phyloP scores from a whole-genome alignment of 2,888 invertebrate genomes.

The Bugulina stolonifera region DNA sequence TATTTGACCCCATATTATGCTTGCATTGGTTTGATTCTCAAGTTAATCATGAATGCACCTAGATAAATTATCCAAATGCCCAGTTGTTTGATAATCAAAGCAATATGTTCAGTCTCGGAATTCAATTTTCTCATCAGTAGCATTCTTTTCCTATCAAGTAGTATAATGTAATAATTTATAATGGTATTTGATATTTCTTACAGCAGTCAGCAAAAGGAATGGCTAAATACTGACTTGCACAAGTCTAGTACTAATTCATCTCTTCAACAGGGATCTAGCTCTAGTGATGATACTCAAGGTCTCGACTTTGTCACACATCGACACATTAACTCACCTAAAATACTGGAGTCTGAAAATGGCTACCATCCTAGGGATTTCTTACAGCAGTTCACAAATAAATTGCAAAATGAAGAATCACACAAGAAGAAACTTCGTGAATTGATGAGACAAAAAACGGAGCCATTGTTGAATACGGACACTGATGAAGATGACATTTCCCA shows the following conservation, averaged over 20 bases:
- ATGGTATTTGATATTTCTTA: background rate
- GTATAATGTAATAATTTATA: too few species aligned
- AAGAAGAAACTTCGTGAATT: conserved; percentile 20
- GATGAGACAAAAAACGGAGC: background rate
- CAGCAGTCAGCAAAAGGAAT: background rate
- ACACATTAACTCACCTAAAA: conserved; percentile 16
- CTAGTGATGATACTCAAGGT: background rate
- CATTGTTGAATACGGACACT: conserved; percentile 8
- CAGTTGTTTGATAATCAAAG: too few species aligned
- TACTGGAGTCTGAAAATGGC: conserved; percentile 12
- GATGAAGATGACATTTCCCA: background rate
- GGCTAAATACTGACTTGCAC: conserved; percentile 3
- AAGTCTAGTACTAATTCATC: conserved; percentile 20
- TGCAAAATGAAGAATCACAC: conserved; percentile 1
- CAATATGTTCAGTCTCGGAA: too few species aligned
- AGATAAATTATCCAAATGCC: too few species aligned
- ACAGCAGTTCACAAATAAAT: background rate
- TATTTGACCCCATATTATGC: too few species aligned
- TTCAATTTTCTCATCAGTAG: too few species aligned
- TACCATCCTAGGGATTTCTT: conserved; percentile 12
- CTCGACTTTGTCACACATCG: conserved; percentile 9
- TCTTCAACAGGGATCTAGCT: conserved; percentile 10
- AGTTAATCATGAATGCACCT: too few species aligned
- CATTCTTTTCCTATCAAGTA: too few species aligned
- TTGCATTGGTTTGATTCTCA: too few species aligned